These are phyloP conservation scores for Heterotilapia buettikoferi DNA, from an alignment of 2,113 vertebrate genomes.

Conservation along the genomic window DNA sequence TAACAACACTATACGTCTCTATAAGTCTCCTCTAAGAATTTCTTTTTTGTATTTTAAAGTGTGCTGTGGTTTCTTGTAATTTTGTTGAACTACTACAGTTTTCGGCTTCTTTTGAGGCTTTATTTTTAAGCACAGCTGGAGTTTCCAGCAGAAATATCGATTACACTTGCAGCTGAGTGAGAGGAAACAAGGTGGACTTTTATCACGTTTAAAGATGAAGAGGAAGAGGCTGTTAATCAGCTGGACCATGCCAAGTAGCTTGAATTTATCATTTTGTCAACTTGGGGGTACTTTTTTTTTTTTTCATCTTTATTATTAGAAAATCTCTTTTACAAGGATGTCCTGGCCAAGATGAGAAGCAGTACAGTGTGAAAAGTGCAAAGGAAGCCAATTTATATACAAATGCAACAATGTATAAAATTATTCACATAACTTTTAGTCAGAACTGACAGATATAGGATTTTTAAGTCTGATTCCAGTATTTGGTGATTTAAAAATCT, in stretches of 20 bases:
- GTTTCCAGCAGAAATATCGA: not conserved
- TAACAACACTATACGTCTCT: not conserved
- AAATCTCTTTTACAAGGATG: not conserved
- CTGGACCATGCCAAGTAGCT: not conserved
- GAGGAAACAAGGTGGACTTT: not conserved
- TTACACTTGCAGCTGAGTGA: not conserved
- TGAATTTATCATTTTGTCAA: not conserved
- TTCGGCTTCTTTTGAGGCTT: not conserved
- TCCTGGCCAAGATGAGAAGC: not conserved
- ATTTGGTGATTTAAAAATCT: not conserved
- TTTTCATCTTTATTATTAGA: not conserved
- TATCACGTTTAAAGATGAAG: not conserved
- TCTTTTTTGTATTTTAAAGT: not conserved
- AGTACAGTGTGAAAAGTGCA: not conserved
- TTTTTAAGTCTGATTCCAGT: not conserved
- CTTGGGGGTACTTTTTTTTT: not conserved
- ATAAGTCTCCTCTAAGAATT: not conserved
- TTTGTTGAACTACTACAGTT: not conserved
- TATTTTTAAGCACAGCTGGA: not conserved
- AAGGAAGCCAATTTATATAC: not conserved
- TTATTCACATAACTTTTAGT: not conserved
- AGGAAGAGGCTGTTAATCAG: not conserved
- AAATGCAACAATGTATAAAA: not conserved
- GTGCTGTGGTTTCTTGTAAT: not conserved
- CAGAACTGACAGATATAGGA: not conserved